Evolutionary conservation across 1,140 invertebrate species (phyloP), one percentile per base, ranked within the genome.

Genomic region (Apocrypta bakeri): DNA sequence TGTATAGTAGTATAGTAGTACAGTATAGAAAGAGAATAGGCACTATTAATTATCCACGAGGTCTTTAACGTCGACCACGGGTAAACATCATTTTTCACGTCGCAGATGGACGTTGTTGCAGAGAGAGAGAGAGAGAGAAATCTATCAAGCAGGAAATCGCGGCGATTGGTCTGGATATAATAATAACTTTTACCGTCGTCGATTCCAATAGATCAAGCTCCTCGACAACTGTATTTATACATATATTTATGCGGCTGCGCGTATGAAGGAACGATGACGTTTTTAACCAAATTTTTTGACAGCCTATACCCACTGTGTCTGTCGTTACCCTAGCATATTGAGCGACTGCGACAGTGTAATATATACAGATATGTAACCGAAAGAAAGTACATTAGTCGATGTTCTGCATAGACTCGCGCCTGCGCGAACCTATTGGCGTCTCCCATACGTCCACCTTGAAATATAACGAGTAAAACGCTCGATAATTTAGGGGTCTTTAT

Each of bases 181-280:
- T n/a, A n/a, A 27, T 63, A 72, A 73, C 27, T 73, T 80, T 80
- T 63, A 42, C 29, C 31, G 69, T 33, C 79, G 68, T 27, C 48
- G 48, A 6, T 56, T 80, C 69, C 69, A 29, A 31, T 80, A n/a
- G 78, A 80, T 80, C 40, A 56, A 72, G 17, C n/a, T 24, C 29
- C 14, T 21, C 12, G n/a, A 72, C 66, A 31, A 29, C 79, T 73
- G 63, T 80, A 80, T 80, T 3, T 9, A n/a, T n/a, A n/a, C n/a
- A n/a, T n/a, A n/a, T n/a, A n/a, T n/a, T n/a, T n/a, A n/a, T n/a
- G n/a, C n/a, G n/a, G n/a, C n/a, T n/a, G n/a, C n/a, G n/a, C n/a
- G n/a, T n/a, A n/a, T n/a, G n/a, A n/a, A n/a, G n/a, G n/a, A n/a
- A n/a, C n/a, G n/a, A n/a, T n/a, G n/a, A n/a, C n/a, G n/a, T n/a